Conservation (phyloP, 2,888 invertebrate species). For the Chironomus riparius region DNA sequence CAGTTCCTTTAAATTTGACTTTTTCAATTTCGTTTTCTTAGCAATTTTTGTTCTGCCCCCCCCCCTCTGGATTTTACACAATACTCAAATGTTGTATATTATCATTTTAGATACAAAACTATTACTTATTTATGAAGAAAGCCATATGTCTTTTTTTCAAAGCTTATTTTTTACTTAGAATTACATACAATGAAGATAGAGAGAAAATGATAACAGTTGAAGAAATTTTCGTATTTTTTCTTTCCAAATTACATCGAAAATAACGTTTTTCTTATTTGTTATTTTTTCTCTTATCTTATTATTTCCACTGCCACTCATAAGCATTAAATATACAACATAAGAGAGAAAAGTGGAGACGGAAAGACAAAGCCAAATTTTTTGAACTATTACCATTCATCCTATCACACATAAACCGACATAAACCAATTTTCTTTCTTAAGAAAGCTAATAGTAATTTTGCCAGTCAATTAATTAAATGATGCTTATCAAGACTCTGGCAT, state of each 20-base stretch:
- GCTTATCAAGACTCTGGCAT: slow-evolving; percentile 19
- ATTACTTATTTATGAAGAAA: not conserved
- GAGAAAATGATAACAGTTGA: slow-evolving; percentile 9
- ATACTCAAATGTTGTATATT: too few relatives aligned
- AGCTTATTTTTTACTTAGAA: slow-evolving; percentile 15
- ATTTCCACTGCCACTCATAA: too few relatives aligned
- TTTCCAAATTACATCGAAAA: not conserved
- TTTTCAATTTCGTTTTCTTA: too few relatives aligned
- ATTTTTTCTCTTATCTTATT: not conserved
- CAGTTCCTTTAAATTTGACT: too few relatives aligned
- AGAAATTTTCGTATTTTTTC: not conserved
- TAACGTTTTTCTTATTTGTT: slow-evolving; percentile 9
- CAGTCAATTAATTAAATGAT: slow-evolving; percentile 22
- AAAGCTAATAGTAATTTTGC: slow-evolving; percentile 7
- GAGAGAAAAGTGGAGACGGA: not conserved
- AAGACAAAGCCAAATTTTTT: slow-evolving; percentile 8
- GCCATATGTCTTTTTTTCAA: not conserved
- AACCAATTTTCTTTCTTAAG: not conserved
- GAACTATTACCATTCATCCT: not conserved
- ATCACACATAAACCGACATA: not conserved
- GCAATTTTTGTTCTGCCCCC: too few relatives aligned
- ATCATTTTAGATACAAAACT: too few relatives aligned
- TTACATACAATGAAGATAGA: slow-evolving; percentile 22
- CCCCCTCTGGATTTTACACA: too few relatives aligned
- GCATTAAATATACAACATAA: too few relatives aligned